A percentile compares a stretch with the other conserved stretches of the same genome.
phyloP scores from a whole-genome alignment of 2,888 invertebrate genomes.

The Homarus gammarus region DNA sequence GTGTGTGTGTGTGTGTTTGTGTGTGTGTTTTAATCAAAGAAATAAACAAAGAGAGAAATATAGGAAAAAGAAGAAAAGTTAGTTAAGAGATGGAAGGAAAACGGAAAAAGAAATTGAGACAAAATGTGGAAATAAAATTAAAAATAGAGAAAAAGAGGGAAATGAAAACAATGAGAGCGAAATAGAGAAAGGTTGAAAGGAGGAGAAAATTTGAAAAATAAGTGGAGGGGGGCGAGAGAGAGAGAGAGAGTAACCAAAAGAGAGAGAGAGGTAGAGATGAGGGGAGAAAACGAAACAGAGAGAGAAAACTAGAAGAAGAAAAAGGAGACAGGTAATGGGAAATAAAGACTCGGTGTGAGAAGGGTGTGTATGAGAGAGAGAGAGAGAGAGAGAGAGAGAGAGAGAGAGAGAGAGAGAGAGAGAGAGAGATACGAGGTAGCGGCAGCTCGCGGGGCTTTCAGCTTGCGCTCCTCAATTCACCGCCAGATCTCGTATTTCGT shows the following conservation, averaged over 20 bases:
- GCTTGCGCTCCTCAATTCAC: background rate
- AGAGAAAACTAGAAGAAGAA: background rate
- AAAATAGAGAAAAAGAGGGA: too few relatives aligned
- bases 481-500: background rate
- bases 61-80: background rate
- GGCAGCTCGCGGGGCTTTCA: background rate
- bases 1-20: too few relatives aligned
- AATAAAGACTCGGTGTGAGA: too few relatives aligned
- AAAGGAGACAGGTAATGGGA: too few relatives aligned
- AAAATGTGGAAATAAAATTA: background rate
- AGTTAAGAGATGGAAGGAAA: background rate
- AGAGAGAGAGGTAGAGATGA: background rate
- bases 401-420: too few relatives aligned
- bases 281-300: background rate
- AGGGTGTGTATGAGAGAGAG: background rate
- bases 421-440: too few relatives aligned
- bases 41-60: too few relatives aligned
- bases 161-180: background rate
- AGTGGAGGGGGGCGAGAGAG: too few relatives aligned
- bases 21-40: too few relatives aligned
- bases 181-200: background rate
- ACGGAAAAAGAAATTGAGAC: background rate
- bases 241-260: too few relatives aligned
- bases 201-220: background rate
- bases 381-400: too few relatives aligned